Evolutionary conservation across 2,888 invertebrate genomes (phyloP).

Genomic region (Eudemis profundana): DNA sequence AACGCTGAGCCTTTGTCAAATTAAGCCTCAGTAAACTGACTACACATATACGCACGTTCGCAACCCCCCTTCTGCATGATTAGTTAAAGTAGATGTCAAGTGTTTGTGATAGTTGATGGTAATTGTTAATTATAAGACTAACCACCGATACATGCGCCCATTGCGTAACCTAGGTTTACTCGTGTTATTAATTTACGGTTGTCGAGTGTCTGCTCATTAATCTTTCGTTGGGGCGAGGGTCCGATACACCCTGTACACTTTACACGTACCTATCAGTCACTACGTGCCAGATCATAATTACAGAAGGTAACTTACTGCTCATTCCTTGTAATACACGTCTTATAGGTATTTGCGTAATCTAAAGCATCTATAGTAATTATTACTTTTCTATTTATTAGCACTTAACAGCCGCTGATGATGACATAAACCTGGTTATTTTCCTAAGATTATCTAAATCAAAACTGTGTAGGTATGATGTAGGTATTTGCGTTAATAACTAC

Average conservation of each 20-base stretch:
- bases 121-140: constrained; percentile 54
- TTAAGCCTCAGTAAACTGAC: constrained; percentile 65
- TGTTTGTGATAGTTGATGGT: constrained; percentile 73
- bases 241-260: constrained; percentile 13
- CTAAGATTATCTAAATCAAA: no score
- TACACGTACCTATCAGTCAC: background rate
- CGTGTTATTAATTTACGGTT: constrained; percentile 22
- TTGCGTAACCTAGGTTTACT: constrained; percentile 20
- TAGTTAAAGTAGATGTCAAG: constrained; percentile 79
- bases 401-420: no score
- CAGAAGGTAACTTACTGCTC: background rate
- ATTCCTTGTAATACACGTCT: background rate
- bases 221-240: constrained; percentile 24
- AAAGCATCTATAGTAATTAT: no score
- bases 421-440: no score
- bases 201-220: constrained; percentile 27
- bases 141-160: constrained; percentile 25
- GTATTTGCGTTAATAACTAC: background rate
- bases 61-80: constrained; percentile 84
- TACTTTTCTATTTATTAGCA: no score
- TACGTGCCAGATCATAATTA: constrained; percentile 13
- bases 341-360: background rate
- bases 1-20: constrained; percentile 67
- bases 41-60: constrained; percentile 80
- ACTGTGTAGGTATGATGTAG: no score